phyloP scores from a whole-genome alignment of 2,113 vertebrate species.

The Channa maculata region DNA sequence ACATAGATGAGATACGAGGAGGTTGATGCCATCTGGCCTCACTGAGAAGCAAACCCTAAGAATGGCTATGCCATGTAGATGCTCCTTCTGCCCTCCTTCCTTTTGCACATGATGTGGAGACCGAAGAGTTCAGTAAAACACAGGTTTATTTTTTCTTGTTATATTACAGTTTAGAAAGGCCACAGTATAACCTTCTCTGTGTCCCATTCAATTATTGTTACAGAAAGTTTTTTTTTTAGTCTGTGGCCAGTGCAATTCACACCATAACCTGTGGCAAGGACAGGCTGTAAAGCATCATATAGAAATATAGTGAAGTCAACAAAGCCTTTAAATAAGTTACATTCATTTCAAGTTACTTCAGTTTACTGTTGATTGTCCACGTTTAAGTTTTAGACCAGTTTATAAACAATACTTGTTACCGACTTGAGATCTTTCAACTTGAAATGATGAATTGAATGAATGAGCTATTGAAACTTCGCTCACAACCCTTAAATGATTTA shows the following conservation, averaged over 20 bases:
- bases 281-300: not conserved
- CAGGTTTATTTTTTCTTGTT: conserved; percentile 16
- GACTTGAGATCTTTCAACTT: too few species aligned
- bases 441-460: too few species aligned
- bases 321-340: too few species aligned
- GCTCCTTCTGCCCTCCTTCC: conserved; percentile 37
- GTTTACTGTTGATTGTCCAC: too few species aligned
- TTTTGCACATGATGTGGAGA: conserved; percentile 24
- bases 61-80: conserved; percentile 20
- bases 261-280: conserved; percentile 52
- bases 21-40: conserved; percentile 65
- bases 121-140: conserved; percentile 22
- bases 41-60: conserved; percentile 32
- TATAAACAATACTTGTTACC: too few species aligned
- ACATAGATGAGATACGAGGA: conserved; percentile 46
- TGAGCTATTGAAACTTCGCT: too few species aligned
- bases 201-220: conserved; percentile 47
- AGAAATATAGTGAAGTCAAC: too few species aligned
- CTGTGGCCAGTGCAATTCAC: conserved; percentile 36
- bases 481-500: too few species aligned
- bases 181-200: not conserved
- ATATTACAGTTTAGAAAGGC: conserved; percentile 38
- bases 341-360: too few species aligned
- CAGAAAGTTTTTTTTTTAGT: conserved; percentile 51
- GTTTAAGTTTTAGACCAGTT: too few species aligned